Evolutionary conservation across 2,797 vertebrate genomes (phyloP), one percentile per base, ranked within the genome.

Genomic region (Peromyscus attwateri): DNA sequence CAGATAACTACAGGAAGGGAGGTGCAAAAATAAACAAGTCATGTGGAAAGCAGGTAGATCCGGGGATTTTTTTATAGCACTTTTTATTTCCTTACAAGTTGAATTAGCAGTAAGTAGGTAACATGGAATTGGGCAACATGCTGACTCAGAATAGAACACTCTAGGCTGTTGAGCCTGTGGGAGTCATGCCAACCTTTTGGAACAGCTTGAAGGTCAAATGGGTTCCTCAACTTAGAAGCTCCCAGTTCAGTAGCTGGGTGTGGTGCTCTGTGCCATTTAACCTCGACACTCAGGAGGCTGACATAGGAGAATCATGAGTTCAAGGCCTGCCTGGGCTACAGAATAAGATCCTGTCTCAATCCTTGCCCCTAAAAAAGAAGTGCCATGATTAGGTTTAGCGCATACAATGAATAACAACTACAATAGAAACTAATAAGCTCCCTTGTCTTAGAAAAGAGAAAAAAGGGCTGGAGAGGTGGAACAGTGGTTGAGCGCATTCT

Each of bases 71-170:
- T 82, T 91, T 82, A 84, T 11, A 43, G 40, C 8, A 52, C 13
- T 70, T 83, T 81, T 92, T 81, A 94, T 83, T 96, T 97, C 92
- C 92, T 97, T 88, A 37, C 73, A 76, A 77, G 95, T 62, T 71
- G 34, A 82, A 70, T 91, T 81, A 70, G 71, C 92, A 62, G 37
- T 68, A 73, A 91, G 79, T 14, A 73, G 62, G 77, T 68, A 46
- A 43, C 25, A 7, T 2, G 12, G n/a, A 77, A 52, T 43, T 64
- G n/a, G 49, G 52, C 73, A 49, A 91, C 12, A 68, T 0, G 11
- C 84, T 40, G 73, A 77, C 73, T 83, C 81, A 80, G 81, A 87
- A 80, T 9, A 85, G 68, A 87, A 70, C 29, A 40, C 23, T 46
- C 6, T 16, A 40, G 79, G 81, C 60, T 1, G 1, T 34, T 57